Evolutionary conservation across 1,140 invertebrate genomes (phyloP), one percentile per base, ranked within the genome.

Genomic region (Cydia amplana): DNA sequence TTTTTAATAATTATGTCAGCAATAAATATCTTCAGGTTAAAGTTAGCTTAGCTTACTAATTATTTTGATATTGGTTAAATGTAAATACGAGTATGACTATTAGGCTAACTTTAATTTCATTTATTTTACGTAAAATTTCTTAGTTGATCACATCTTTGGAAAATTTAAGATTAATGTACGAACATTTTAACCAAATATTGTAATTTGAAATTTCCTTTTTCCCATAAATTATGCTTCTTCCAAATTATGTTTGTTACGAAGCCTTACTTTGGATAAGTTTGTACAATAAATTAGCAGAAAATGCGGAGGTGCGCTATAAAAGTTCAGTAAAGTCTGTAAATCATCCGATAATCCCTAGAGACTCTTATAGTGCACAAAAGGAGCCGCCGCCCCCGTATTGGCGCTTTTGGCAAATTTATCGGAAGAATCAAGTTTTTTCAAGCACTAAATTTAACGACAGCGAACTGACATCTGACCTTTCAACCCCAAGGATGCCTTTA

Each of bases 231-330:
- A 51, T 51, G 49, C 49, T n/a, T 18, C n/a, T 18, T 51, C n/a
- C 51, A 55, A 55, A 55, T 55, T 60, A 60, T 60, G 55, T 60
- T 60, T 60, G 55, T 60, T 60, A 60, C 55, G 55, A 23, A 60
- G 55, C 20, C 9, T 60, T 60, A 60, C 55, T 60, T 60, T 60
- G 55, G 20, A 20, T 23, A 60, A 60, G 20, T 60, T 60, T 23
- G 55, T 23, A 20, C 55, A 23, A 60, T 60, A 60, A 60, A 60
- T 60, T 23, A 23, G 9, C 55, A 60, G n/a, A 60, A 7, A 60
- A 60, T 60, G n/a, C 51, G 55, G 49, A 51, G 49, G 55, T 60
- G 20, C 55, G 10, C 23, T 60, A 60, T 60, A 60, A 60, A 60
- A 23, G 55, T 23, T 60, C 20, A 23, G 16, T 51, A n/a, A n/a